Conservation (phyloP, 2,888 invertebrate species). For the Eurois occulta region DNA sequence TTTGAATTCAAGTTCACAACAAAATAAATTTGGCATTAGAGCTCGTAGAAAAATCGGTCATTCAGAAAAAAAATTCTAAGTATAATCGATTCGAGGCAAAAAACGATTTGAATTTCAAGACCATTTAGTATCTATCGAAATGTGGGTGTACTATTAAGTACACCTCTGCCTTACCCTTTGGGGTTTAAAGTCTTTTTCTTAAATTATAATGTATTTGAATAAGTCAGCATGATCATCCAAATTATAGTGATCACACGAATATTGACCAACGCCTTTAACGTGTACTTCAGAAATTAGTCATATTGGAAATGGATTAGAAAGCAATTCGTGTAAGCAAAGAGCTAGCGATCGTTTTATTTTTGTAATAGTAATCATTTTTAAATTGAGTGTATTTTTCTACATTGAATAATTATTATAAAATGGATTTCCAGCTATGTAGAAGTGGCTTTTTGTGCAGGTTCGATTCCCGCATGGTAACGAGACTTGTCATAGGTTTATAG, state of each 20-base stretch:
- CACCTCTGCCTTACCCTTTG: neutral
- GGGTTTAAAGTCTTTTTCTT: neutral
- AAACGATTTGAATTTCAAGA: neutral
- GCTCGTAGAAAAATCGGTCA: neutral
- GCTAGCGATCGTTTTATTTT: conserved; percentile 7
- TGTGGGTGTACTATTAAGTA: neutral
- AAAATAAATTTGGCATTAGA: neutral
- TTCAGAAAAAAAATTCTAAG: neutral
- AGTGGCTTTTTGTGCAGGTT: neutral
- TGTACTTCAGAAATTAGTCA: conserved; percentile 5
- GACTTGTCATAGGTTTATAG: neutral
- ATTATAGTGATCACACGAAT: conserved; percentile 2
- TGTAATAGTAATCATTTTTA: neutral
- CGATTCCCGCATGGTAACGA: neutral
- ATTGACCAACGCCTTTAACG: neutral
- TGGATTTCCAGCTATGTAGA: neutral
- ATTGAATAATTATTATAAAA: neutral
- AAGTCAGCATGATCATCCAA: neutral
- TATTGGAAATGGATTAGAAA: conserved; percentile 2
- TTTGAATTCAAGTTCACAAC: neutral
- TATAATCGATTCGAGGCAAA: neutral
- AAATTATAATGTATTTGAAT: neutral
- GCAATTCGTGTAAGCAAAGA: conserved; percentile 1
- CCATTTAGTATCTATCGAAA: neutral
- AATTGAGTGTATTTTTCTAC: conserved; percentile 2